A percentile compares a stretch with the other conserved stretches of the same genome.
phyloP scores from a whole-genome alignment of 2,113 vertebrate species.

The Acrocephalus kingi region DNA sequence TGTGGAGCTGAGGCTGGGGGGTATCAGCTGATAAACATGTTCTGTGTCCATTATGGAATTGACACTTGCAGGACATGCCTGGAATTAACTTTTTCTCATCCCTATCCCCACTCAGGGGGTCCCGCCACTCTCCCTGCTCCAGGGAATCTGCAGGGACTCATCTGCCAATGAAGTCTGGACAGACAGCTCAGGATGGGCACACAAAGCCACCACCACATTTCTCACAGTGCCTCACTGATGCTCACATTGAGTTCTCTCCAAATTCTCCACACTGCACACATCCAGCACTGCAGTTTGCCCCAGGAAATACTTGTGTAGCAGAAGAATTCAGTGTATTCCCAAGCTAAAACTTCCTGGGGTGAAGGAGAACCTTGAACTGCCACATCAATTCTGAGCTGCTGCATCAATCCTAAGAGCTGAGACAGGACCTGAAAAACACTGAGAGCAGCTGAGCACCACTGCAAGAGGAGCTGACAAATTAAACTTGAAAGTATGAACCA shows the following conservation, averaged over 20 bases:
- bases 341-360: not conserved
- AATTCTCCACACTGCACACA: no score
- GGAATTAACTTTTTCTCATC: not conserved
- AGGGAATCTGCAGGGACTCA: not conserved
- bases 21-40: not conserved
- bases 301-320: not conserved
- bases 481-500: not conserved
- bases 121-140: not conserved
- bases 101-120: not conserved
- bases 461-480: not conserved
- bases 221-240: accelerated
- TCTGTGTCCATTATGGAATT: not conserved
- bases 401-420: not conserved
- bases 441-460: not conserved
- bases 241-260: not conserved
- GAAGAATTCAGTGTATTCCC: not conserved
- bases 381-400: not conserved
- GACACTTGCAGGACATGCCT: not conserved
- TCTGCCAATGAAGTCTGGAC: not conserved
- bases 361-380: not conserved
- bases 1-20: not conserved
- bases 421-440: not conserved
- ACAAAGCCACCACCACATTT: not conserved
- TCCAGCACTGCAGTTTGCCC: not conserved
- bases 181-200: not conserved